phyloP scores from a whole-genome alignment of 1,140 invertebrate species.

The Apis mellifera region DNA sequence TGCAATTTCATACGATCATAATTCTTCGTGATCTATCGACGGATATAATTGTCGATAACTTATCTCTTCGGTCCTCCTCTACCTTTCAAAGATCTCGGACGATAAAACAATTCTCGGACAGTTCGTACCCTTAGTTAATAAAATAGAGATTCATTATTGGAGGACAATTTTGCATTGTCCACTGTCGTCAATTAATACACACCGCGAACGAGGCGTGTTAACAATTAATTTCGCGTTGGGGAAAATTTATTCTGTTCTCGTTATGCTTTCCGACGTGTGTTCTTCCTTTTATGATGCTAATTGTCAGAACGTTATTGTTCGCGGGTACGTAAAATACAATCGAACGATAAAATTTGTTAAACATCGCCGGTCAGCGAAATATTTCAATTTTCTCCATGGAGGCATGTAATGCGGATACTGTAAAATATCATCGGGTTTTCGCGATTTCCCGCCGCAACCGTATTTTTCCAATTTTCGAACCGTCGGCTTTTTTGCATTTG shows the following conservation, averaged over 20 bases:
- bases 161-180: not conserved
- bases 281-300: slow-evolving; percentile 50
- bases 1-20: slow-evolving; percentile 14
- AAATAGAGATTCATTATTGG: slow-evolving; percentile 13
- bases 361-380: slow-evolving; percentile 38
- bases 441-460: slow-evolving; percentile 14
- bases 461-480: slow-evolving; percentile 23
- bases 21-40: slow-evolving; percentile 12
- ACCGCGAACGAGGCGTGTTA: not conserved
- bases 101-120: slow-evolving; percentile 25
- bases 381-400: slow-evolving; percentile 29
- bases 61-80: not conserved
- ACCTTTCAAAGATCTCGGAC: not conserved
- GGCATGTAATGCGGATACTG: not conserved
- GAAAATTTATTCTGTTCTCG: slow-evolving; percentile 49
- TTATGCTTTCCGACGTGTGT: slow-evolving; percentile 46
- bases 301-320: slow-evolving; percentile 51
- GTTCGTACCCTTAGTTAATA: slow-evolving; percentile 17
- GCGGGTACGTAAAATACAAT: slow-evolving; percentile 29
- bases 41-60: slow-evolving; percentile 3
- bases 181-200: not conserved
- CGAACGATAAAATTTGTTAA: slow-evolving; percentile 53
- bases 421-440: slow-evolving; percentile 39
- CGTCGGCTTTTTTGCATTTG: not conserved
- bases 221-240: slow-evolving; percentile 29